Base-by-base conservation (phyloP, 2,797 vertebrate species). In the Rallus crepitans region DNA sequence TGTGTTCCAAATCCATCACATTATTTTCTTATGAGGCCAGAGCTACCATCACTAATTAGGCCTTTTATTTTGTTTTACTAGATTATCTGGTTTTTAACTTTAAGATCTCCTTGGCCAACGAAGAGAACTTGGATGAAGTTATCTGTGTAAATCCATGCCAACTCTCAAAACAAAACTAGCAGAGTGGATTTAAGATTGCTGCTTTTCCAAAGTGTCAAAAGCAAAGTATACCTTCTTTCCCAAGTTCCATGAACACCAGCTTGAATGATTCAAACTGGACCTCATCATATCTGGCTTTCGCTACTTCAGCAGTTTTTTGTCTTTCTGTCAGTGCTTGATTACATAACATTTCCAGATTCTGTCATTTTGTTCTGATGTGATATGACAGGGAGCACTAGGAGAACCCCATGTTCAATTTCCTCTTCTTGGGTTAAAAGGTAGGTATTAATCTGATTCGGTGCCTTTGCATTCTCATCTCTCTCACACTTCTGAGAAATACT, bases 41-140 rank as follows among this genome's bases (percentile, higher is more conserved):
- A 88, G 64, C 94, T 91, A 86, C 92, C 81, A 93, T 97, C 78
- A 85, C 91, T 94, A 96, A 94, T 94, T 96, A 92, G 90, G 68
- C 47, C 88, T 97, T 96, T 92, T 87, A 88, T 97, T 96, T 97
- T 96, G 72, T 95, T 96, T 97, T 96, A 97, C 87, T 96, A 92
- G 88, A 90, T 94, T 93, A 92, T 96, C 91, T 97, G 95, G 66
- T 94, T 97, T 97, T 95, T 77, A 94, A 85, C 59, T 94, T 93
- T 94, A 90, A 87, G 80, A 69, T 95, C 79, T 95, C 55, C 35
- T 80, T 94, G 83, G 52, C 57, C 28, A 84, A 86, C 45, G 61
- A 88, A 66, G 45, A 87, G 55, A 59, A 75, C 60, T 93, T 89
- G 83, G 33, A 82, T 95, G 40, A 92, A 93, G 12, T 92, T 94